Conservation (phyloP, 2,888 invertebrate genomes). For the Caenorhabditis doughertyi region DNA sequence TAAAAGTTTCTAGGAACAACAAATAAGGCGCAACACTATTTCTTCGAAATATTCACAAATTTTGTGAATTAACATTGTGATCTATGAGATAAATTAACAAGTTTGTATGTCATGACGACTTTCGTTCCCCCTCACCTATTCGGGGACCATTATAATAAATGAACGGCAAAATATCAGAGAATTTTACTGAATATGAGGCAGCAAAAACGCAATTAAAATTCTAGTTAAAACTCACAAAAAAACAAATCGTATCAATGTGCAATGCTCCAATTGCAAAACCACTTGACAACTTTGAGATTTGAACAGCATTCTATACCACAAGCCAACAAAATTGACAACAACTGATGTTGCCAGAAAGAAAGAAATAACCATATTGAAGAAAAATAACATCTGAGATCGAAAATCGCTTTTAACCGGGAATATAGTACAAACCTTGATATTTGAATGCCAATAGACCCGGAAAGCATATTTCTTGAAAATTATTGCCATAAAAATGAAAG, state of each 20-base stretch:
- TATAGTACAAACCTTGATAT: constrained; percentile 21
- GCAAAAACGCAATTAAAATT: too few species aligned
- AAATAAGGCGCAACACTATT: too few species aligned
- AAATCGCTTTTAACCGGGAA: neutral
- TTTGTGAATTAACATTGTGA: too few species aligned
- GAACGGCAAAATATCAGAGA: too few species aligned
- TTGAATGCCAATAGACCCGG: constrained; percentile 20
- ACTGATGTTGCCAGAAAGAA: constrained; percentile 12
- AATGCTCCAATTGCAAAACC: neutral
- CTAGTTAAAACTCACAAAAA: constrained; percentile 39
- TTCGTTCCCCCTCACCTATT: too few species aligned
- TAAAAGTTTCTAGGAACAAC: too few species aligned
- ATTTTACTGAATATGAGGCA: too few species aligned
- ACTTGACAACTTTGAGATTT: constrained; percentile 4
- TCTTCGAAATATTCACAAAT: too few species aligned
- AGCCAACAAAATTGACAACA: constrained; percentile 12
- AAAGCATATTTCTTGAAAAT: constrained; percentile 23
- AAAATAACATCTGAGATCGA: constrained; percentile 21
- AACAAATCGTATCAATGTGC: constrained; percentile 1
- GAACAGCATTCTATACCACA: constrained; percentile 10
- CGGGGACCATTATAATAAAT: too few species aligned
- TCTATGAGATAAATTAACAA: too few species aligned
- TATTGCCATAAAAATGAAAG: constrained; percentile 10
- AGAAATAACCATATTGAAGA: constrained; percentile 21
- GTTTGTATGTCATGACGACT: too few species aligned